phyloP scores from a whole-genome alignment of 2,888 invertebrate species.

The Cephonodes hylas region DNA sequence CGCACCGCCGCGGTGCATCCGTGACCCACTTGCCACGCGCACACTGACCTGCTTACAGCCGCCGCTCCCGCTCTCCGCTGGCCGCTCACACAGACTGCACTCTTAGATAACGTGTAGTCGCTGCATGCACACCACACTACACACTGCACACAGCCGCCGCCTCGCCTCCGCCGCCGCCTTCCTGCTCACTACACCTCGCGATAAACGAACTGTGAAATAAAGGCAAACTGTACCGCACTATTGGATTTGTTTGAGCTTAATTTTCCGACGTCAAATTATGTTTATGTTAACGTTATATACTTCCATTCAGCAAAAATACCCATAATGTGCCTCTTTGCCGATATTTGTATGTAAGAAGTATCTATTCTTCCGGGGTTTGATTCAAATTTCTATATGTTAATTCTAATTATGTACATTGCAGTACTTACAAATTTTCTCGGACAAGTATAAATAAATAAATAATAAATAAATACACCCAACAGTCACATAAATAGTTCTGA shows the following conservation, averaged over 20 bases:
- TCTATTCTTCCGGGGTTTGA: too few relatives aligned
- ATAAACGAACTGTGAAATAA: constrained; percentile 55
- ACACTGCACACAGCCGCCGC: too few relatives aligned
- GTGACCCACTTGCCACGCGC: constrained; percentile 72
- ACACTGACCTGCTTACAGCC: constrained; percentile 60
- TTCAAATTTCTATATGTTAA: too few relatives aligned
- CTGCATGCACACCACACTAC: too few relatives aligned
- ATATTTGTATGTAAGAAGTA: neutral
- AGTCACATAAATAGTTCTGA: too few relatives aligned
- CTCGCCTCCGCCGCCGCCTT: constrained; percentile 7
- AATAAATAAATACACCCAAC: too few relatives aligned
- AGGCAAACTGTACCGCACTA: constrained; percentile 38
- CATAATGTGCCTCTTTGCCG: neutral
- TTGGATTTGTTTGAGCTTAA: constrained; percentile 27
- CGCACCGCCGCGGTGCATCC: constrained; percentile 45
- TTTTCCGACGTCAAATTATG: constrained; percentile 10
- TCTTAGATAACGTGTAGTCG: constrained; percentile 17
- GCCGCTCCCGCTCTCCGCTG: constrained; percentile 21
- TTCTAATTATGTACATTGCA: too few relatives aligned
- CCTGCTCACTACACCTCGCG: constrained; percentile 26
- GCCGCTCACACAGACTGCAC: constrained; percentile 29
- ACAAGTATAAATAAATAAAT: too few relatives aligned
- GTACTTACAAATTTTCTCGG: too few relatives aligned
- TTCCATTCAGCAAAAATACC: neutral
- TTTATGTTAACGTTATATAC: neutral